These are phyloP conservation scores for Bostrychus sinensis DNA, from an alignment of 2,113 vertebrate genomes.

Conservation along the genomic window DNA sequence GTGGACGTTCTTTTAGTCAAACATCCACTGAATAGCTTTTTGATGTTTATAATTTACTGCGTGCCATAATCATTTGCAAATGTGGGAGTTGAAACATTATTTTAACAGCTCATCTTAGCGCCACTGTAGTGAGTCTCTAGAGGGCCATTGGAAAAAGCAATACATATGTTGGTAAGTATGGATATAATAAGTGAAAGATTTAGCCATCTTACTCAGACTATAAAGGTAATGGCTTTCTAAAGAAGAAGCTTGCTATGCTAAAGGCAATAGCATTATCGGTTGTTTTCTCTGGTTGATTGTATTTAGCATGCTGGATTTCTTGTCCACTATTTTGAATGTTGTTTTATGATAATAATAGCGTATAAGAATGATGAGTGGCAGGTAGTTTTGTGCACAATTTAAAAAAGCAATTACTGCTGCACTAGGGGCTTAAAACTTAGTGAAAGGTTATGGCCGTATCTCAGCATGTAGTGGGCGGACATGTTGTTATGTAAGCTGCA, in stretches of 20 bases:
- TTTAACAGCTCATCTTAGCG: conserved; percentile 11
- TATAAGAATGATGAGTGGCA: neutral
- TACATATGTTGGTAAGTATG: conserved; percentile 30
- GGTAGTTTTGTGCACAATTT: conserved; percentile 28
- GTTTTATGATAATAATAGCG: conserved; percentile 6
- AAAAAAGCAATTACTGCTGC: conserved; percentile 24
- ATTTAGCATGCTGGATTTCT: conserved; percentile 50
- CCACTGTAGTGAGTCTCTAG: conserved; percentile 23
- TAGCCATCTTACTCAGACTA: no score
- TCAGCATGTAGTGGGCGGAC: conserved; percentile 36
- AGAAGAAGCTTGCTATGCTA: neutral
- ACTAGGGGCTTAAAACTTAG: conserved; percentile 27
- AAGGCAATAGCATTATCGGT: neutral
- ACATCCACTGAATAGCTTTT: neutral
- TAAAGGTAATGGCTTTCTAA: no score
- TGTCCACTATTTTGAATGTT: conserved; percentile 7
- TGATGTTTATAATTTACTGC: conserved; percentile 11
- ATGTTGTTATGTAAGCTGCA: conserved; percentile 44
- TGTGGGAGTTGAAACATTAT: neutral
- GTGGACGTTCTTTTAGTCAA: neutral
- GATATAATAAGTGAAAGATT: neutral
- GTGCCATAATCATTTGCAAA: conserved; percentile 36
- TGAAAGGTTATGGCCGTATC: conserved; percentile 49
- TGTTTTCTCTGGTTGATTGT: conserved; percentile 32
- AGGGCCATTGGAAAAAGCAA: conserved; percentile 4